Evolutionary conservation across 2,888 invertebrate genomes (phyloP), one percentile per base, ranked within the genome.

Genomic region (Holacanthella duospinosa): DNA sequence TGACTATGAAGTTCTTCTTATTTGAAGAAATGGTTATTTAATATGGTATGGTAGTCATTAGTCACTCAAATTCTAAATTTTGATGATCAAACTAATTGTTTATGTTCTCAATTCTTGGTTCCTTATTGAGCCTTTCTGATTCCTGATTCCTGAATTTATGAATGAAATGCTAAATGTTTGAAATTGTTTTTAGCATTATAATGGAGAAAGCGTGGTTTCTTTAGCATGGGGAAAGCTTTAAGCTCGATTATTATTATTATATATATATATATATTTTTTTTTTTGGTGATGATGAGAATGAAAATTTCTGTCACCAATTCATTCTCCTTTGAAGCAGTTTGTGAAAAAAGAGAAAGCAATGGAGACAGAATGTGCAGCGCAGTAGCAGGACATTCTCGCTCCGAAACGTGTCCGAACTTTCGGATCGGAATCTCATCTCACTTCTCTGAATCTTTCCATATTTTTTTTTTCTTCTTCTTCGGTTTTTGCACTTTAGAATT

Each of bases 1-100:
- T 29, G 65, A 64, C 12, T 65, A 68, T 61, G 53, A 69, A 54
- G 66, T 69, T n/a, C 67, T 69, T 4, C 44, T 67, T 4, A 64
- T 69, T 36, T 69, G 57, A 64, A 36, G n/a, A n/a, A n/a, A n/a
- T n/a, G n/a, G n/a, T n/a, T n/a, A n/a, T n/a, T n/a, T n/a, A n/a
- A n/a, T n/a, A n/a, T n/a, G n/a, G n/a, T n/a, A n/a, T n/a, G n/a
- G n/a, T n/a, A n/a, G n/a, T n/a, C n/a, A n/a, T n/a, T n/a, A n/a
- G n/a, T n/a, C n/a, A 36, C 36, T 36, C 6, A 16, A 36, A 36
- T 12, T 12, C 6, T 12, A 36, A 36, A 12, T 36, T 36, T 36
- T 16, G 16, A 12, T 36, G 9, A 36, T 36, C 36, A 36, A 36
- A 36, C n/a, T n/a, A n/a, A n/a, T n/a, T n/a, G n/a, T n/a, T n/a